Conservation (phyloP, 2,888 invertebrate genomes). For the Gisinianus flammeolus region DNA sequence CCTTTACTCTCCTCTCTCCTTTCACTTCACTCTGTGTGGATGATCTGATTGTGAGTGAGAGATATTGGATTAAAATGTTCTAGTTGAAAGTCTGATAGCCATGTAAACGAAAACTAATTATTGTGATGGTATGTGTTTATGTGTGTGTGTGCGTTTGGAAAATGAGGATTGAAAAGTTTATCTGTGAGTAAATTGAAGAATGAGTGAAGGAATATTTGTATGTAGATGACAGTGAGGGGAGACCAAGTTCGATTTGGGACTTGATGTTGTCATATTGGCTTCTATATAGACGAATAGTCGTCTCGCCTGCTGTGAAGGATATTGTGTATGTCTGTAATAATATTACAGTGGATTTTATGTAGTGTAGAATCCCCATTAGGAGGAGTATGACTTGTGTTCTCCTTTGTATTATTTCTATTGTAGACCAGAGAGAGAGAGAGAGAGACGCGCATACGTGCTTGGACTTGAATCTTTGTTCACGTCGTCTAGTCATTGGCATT, state of each 20-base stretch:
- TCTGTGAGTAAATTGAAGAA: too few species aligned
- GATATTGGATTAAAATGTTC: too few species aligned
- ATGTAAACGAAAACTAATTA: too few species aligned
- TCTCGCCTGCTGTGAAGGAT: constrained; percentile 30
- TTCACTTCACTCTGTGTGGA: too few species aligned
- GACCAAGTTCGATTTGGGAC: neutral
- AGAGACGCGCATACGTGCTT: constrained; percentile 20
- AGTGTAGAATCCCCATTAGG: neutral
- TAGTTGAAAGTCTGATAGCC: too few species aligned
- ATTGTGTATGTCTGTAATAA: constrained; percentile 33
- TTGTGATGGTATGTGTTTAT: too few species aligned
- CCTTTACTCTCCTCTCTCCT: too few species aligned
- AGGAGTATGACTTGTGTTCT: neutral
- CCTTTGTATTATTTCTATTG: neutral
- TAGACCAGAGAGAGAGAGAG: too few species aligned
- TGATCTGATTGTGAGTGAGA: too few species aligned
- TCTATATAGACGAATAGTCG: constrained; percentile 33
- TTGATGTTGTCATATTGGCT: constrained; percentile 22
- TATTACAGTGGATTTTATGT: constrained; percentile 7
- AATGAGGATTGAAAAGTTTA: too few species aligned
- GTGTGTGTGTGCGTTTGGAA: too few species aligned
- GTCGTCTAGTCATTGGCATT: neutral
- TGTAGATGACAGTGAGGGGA: neutral
- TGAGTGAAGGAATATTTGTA: too few species aligned
- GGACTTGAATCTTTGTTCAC: neutral